Conservation (phyloP, 2,113 vertebrate genomes). For the Pristiophorus japonicus region DNA sequence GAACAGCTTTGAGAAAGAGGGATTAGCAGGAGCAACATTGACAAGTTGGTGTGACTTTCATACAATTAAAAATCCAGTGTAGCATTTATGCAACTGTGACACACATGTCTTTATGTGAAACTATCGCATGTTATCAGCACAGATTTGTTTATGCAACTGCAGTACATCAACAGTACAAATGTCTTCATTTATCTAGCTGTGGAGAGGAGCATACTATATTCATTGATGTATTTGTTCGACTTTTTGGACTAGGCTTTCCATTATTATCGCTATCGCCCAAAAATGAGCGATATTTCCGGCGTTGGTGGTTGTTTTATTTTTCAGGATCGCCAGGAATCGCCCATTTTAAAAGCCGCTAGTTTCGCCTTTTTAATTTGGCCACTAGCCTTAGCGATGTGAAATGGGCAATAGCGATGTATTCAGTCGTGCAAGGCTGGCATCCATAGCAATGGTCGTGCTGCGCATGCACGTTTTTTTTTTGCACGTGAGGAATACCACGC, state of each 20-base stretch:
- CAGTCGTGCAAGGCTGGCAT: no score
- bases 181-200: background rate
- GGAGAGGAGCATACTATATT: background rate
- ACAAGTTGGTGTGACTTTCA: background rate
- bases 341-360: no score
- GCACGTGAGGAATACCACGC: background rate
- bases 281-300: no score
- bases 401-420: no score
- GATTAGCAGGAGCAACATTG: background rate
- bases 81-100: slow-evolving; percentile 9
- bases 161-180: background rate
- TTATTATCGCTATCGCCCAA: no score
- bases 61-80: background rate
- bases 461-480: no score
- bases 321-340: no score
- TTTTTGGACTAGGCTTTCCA: no score
- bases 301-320: no score
- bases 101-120: background rate
- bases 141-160: background rate
- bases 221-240: background rate
- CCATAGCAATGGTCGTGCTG: no score
- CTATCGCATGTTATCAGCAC: background rate
- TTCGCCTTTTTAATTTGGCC: no score
- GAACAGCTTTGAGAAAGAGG: background rate
- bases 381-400: no score